phyloP scores from a whole-genome alignment of 2,888 invertebrate genomes.

The Tenthredo amoena region DNA sequence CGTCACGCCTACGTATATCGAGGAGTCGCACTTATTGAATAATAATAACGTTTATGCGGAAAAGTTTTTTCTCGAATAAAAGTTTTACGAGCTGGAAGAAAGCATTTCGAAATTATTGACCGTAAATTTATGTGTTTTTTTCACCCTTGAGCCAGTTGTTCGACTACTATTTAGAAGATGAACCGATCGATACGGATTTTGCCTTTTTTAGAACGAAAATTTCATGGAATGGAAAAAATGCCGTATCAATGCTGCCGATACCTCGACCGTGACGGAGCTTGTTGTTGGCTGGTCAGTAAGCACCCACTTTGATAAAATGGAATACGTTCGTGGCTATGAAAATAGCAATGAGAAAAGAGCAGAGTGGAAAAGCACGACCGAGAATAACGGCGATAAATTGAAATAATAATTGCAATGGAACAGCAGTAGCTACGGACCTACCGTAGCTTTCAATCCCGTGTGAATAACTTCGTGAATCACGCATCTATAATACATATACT shows the following conservation, averaged over 20 bases:
- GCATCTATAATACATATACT: background rate
- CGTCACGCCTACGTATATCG: background rate
- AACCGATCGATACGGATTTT: background rate
- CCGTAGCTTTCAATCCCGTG: background rate
- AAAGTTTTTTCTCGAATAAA: constrained; percentile 1
- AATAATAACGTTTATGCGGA: constrained; percentile 56
- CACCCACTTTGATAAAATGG: background rate
- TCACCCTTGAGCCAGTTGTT: background rate
- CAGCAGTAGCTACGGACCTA: background rate
- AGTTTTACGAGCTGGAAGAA: constrained; percentile 32
- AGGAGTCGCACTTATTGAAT: constrained; percentile 56
- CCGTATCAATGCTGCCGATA: background rate
- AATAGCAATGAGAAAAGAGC: background rate
- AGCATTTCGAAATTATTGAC: constrained; percentile 19
- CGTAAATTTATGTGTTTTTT: background rate
- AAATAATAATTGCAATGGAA: background rate
- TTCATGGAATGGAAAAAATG: background rate
- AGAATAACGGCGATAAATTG: background rate
- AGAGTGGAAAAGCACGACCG: background rate
- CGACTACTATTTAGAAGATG: background rate
- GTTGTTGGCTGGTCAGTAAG: background rate
- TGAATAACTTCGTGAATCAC: background rate
- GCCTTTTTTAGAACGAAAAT: background rate
- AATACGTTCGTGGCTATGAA: background rate
- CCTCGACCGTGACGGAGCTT: constrained; percentile 1